Evolutionary conservation across 2,797 vertebrate species (phyloP).

Genomic region (Pipistrellus nathusii): DNA sequence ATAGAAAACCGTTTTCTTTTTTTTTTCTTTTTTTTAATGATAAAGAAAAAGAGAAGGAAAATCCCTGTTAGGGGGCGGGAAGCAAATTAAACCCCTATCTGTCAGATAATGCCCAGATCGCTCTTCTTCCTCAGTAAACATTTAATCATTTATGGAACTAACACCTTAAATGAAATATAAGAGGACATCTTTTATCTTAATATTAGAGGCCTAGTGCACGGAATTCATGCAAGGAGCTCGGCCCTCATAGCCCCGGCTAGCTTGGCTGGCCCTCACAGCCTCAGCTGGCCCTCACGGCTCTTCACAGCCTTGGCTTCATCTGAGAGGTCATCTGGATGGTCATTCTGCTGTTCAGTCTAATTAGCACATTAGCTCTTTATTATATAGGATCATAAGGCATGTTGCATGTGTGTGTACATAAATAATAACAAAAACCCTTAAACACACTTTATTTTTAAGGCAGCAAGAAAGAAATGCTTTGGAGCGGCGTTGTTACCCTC

Average conservation of each 20-base stretch:
- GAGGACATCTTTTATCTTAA: not conserved
- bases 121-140: not conserved
- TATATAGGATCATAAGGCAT: not conserved
- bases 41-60: not conserved
- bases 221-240: too few relatives aligned
- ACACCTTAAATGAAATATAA: conserved; percentile 30
- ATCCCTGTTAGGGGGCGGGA: not conserved
- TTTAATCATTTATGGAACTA: not conserved
- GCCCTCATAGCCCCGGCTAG: too few relatives aligned
- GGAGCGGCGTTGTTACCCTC: not conserved
- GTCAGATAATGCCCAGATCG: not conserved
- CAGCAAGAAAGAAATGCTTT: not conserved
- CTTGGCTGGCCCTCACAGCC: too few relatives aligned
- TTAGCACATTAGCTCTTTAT: too few relatives aligned
- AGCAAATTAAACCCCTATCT: not conserved
- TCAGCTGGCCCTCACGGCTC: too few relatives aligned
- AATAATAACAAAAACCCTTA: conserved; percentile 32
- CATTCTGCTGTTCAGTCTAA: too few relatives aligned
- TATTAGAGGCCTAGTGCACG: not conserved
- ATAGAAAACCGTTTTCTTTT: not conserved
- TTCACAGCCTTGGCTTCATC: too few relatives aligned
- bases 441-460: not conserved
- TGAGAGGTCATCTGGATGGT: too few relatives aligned
- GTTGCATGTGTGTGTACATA: not conserved
- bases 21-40: not conserved